Evolutionary conservation across 53 echinoderm and acorn worm species (phyloP).

Genomic region (Arbacia lixula): DNA sequence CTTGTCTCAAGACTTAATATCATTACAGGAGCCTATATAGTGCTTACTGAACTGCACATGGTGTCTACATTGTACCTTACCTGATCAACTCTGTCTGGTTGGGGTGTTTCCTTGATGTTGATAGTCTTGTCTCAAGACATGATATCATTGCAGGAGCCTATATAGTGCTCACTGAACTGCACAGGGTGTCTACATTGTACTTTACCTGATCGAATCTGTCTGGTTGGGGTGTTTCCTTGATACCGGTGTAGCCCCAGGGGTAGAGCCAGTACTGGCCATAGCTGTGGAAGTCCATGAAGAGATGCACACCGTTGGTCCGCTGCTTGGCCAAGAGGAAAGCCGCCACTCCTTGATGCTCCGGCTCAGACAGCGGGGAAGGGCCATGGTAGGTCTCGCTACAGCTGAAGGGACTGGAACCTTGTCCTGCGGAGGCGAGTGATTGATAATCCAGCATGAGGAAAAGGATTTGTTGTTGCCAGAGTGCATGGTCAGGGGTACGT

Average conservation of each 20-base stretch:
- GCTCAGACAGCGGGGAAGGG: slow-evolving; percentile 55
- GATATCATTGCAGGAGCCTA: too few species aligned
- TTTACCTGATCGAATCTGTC: slow-evolving; percentile 30
- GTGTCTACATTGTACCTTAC: too few species aligned
- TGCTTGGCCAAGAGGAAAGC: slow-evolving; percentile 60
- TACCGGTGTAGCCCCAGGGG: slow-evolving; percentile 75
- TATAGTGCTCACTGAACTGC: too few species aligned
- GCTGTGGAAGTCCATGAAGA: slow-evolving; percentile 87
- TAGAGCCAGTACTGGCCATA: slow-evolving; percentile 82
- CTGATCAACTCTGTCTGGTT: slow-evolving; percentile 14
- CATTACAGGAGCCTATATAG: too few species aligned
- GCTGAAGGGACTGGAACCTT: slow-evolving; percentile 48
- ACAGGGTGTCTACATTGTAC: too few species aligned
- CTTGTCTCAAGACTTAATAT: too few species aligned
- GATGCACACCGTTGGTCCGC: slow-evolving; percentile 50
- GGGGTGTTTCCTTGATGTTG: background rate
- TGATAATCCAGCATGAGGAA: too few species aligned
- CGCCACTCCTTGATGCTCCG: slow-evolving; percentile 60
- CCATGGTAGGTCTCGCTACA: slow-evolving; percentile 71
- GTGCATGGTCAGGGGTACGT: background rate
- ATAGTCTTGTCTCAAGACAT: too few species aligned
- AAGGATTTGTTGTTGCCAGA: too few species aligned
- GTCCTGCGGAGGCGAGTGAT: too few species aligned
- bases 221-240: background rate
- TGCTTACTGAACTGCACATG: too few species aligned